Conservation (phyloP, 2,113 vertebrate genomes). For the Lethenteron camtschaticum region DNA sequence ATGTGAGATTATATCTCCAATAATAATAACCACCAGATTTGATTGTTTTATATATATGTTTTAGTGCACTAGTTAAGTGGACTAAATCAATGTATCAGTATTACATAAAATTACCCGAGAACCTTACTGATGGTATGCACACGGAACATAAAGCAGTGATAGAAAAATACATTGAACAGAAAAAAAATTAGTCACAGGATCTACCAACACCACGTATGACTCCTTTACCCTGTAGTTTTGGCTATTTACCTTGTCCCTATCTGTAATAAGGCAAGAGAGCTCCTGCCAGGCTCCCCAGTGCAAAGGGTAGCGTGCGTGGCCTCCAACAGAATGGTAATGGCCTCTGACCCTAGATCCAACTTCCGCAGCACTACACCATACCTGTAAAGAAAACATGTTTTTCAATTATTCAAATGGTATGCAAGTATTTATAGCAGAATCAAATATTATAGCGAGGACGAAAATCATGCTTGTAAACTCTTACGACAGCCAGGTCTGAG, state of each 20-base stretch:
- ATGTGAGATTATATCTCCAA: slow-evolving; percentile 15
- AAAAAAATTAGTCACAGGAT: background rate
- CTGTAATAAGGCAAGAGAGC: slow-evolving; percentile 88
- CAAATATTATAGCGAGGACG: background rate
- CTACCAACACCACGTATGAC: too few relatives aligned
- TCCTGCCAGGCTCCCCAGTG: slow-evolving; percentile 97
- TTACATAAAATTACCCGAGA: background rate
- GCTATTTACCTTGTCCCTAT: slow-evolving; percentile 75
- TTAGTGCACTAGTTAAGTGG: background rate
- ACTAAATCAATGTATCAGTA: background rate
- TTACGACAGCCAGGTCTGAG: background rate
- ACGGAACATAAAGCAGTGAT: background rate
- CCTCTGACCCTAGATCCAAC: slow-evolving; percentile 76
- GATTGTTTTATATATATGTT: background rate
- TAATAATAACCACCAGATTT: background rate
- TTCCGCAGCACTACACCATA: slow-evolving; percentile 90
- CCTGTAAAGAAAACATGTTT: slow-evolving; percentile 19
- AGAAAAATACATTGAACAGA: background rate
- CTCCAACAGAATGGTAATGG: slow-evolving; percentile 79
- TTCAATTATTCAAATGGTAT: background rate
- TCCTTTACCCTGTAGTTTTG: too few relatives aligned
- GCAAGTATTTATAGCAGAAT: background rate
- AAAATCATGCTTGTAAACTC: background rate
- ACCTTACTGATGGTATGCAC: background rate
- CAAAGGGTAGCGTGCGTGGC: slow-evolving; percentile 60